Evolutionary conservation across 2,113 vertebrate species (phyloP).

Genomic region (Pseudorasbora parva): DNA sequence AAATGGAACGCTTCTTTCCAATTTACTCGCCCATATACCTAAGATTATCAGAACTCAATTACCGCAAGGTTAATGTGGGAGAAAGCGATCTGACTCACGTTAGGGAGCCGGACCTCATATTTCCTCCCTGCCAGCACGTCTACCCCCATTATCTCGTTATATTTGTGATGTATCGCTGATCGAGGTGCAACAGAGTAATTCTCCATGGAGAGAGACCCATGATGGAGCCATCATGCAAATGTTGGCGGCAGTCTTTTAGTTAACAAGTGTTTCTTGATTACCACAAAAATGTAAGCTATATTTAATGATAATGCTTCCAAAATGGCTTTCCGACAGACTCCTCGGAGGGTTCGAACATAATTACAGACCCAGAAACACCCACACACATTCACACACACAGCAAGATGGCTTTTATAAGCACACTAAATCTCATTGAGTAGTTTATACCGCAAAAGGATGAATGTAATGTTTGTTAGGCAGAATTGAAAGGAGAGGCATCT

Average conservation of each 20-base stretch:
- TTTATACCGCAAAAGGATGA: conserved; percentile 26
- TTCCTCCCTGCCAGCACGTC: conserved; percentile 39
- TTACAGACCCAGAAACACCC: conserved; percentile 28
- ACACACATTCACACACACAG: conserved; percentile 2
- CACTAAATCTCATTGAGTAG: conserved; percentile 30
- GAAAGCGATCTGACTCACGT: conserved; percentile 40
- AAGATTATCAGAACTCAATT: conserved; percentile 53
- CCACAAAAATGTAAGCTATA: conserved; percentile 42
- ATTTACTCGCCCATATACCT: conserved; percentile 30
- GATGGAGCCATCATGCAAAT: conserved; percentile 57
- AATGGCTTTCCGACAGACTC: conserved; percentile 45
- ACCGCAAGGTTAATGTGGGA: conserved; percentile 42
- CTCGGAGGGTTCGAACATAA: conserved; percentile 42
- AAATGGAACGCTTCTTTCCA: conserved; percentile 29
- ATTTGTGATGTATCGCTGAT: conserved; percentile 43
- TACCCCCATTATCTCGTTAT: conserved; percentile 51
- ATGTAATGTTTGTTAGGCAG: conserved; percentile 13
- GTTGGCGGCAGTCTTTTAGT: conserved; percentile 47
- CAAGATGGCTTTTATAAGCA: conserved; percentile 16
- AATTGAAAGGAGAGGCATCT: conserved; percentile 9
- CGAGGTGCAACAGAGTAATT: conserved; percentile 33
- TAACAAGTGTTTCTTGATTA: conserved; percentile 51
- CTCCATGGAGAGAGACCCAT: conserved; percentile 35
- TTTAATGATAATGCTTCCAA: conserved; percentile 49
- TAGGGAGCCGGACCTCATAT: conserved; percentile 45